These are phyloP conservation scores for Riptortus pedestris DNA, from an alignment of 1,140 invertebrate species.

Conservation along the genomic window DNA sequence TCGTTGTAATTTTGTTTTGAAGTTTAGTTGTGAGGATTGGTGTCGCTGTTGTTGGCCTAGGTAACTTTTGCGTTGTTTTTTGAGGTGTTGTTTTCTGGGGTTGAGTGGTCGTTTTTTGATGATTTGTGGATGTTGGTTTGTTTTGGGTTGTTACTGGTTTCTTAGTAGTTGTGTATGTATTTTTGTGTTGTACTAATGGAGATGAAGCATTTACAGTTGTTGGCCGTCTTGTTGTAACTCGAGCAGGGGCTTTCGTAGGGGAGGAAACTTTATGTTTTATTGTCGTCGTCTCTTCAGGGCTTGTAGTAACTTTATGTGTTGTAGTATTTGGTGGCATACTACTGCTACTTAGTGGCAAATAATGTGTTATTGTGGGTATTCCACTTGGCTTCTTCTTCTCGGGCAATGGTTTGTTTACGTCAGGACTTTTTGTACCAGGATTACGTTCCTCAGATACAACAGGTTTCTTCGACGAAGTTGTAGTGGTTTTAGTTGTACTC, in stretches of 20 bases:
- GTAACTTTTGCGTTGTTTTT: slow-evolving; percentile 17
- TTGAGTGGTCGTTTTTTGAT: slow-evolving; percentile 10
- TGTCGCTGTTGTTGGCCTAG: background rate
- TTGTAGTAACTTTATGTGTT: background rate
- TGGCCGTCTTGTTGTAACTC: slow-evolving; percentile 4
- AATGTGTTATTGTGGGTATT: slow-evolving; percentile 28
- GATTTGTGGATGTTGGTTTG: slow-evolving; percentile 3
- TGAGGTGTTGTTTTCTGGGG: slow-evolving; percentile 11
- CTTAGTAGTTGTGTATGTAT: slow-evolving; percentile 18
- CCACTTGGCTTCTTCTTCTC: slow-evolving; percentile 23
- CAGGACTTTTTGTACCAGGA: background rate
- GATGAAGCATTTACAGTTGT: background rate
- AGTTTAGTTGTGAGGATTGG: background rate
- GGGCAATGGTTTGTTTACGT: slow-evolving; percentile 7
- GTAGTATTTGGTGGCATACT: background rate
- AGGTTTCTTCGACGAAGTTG: background rate
- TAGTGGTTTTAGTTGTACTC: slow-evolving; percentile 19
- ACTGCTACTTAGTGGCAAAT: slow-evolving; percentile 22
- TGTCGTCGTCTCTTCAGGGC: background rate
- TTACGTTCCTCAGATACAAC: background rate
- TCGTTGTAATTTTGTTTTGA: slow-evolving; percentile 4
- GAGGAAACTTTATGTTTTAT: background rate
- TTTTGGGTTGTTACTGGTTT: slow-evolving; percentile 8
- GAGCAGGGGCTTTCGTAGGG: background rate
- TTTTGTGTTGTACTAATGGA: slow-evolving; percentile 3